Conservation (phyloP, 1,140 invertebrate genomes). For the Sarcophaga peregrina region DNA sequence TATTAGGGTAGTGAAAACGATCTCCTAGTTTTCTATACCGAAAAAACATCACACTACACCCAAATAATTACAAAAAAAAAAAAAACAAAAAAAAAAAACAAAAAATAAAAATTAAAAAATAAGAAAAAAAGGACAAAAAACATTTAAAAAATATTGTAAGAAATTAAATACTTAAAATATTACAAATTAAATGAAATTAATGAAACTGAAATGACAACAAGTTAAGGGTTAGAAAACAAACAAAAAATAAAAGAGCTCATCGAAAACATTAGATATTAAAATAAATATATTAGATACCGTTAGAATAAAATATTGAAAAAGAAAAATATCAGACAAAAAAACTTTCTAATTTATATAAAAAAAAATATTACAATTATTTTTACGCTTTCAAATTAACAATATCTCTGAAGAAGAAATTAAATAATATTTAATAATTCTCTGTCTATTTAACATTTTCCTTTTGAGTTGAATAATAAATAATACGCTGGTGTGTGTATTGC, state of each 20-base stretch:
- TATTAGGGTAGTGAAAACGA: constrained; percentile 15
- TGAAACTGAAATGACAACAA: constrained; percentile 24
- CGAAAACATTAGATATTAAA: background rate
- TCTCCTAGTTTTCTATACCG: constrained; percentile 28
- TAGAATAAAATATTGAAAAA: no score
- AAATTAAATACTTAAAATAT: constrained; percentile 1
- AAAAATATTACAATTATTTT: constrained; percentile 3
- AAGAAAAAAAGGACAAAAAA: constrained; percentile 25
- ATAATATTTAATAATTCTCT: background rate
- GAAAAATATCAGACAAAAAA: background rate
- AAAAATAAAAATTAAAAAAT: constrained; percentile 10
- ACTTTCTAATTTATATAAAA: background rate
- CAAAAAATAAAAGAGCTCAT: background rate
- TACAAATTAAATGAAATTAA: background rate
- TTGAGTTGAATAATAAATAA: background rate
- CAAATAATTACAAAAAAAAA: background rate
- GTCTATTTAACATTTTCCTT: background rate
- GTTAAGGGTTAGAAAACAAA: constrained; percentile 20
- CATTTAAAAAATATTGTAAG: background rate
- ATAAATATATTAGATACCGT: background rate
- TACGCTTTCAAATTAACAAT: background rate
- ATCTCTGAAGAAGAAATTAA: background rate
- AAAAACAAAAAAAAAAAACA: background rate
- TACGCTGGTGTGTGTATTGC: background rate
- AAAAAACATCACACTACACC: background rate